Evolutionary conservation across 1,140 invertebrate species (phyloP).

Genomic region (Xylocopa sonorina): DNA sequence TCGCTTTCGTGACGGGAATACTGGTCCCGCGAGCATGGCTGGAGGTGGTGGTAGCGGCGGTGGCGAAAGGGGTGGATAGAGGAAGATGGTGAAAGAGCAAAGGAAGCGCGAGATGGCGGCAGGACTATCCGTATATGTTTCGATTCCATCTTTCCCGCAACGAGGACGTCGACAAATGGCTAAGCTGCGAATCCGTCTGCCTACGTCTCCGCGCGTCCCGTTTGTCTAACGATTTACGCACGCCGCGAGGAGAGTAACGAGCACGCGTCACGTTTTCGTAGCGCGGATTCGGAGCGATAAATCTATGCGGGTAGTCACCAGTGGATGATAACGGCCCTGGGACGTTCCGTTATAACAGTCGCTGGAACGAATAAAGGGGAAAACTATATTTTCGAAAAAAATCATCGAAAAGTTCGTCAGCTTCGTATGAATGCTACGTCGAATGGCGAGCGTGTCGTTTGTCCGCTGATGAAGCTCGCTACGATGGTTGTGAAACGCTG

Average conservation of each 20-base stretch:
- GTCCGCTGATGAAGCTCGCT: too few relatives aligned
- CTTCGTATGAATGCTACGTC: too few relatives aligned
- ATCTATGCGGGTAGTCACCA: not conserved
- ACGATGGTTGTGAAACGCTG: too few relatives aligned
- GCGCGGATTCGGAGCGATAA: constrained; percentile 15
- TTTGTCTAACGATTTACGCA: constrained; percentile 65
- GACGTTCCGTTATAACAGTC: not conserved
- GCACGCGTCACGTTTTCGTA: constrained; percentile 51
- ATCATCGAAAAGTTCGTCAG: too few relatives aligned
- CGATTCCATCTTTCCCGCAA: constrained; percentile 45
- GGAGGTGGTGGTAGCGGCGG: too few relatives aligned
- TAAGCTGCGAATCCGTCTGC: not conserved
- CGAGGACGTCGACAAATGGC: constrained; percentile 40
- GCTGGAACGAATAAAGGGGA: not conserved
- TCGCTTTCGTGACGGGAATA: constrained; percentile 47
- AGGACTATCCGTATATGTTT: constrained; percentile 16
- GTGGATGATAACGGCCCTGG: not conserved
- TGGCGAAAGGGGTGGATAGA: too few relatives aligned
- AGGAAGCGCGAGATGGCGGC: too few relatives aligned
- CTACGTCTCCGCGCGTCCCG: not conserved
- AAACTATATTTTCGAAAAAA: too few relatives aligned
- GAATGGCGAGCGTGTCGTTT: too few relatives aligned
- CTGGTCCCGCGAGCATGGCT: not conserved
- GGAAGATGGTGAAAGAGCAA: not conserved
- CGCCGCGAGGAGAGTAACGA: constrained; percentile 45